These are phyloP conservation scores for Masticophis lateralis DNA, from an alignment of 2,797 vertebrate genomes.

Conservation along the genomic window DNA sequence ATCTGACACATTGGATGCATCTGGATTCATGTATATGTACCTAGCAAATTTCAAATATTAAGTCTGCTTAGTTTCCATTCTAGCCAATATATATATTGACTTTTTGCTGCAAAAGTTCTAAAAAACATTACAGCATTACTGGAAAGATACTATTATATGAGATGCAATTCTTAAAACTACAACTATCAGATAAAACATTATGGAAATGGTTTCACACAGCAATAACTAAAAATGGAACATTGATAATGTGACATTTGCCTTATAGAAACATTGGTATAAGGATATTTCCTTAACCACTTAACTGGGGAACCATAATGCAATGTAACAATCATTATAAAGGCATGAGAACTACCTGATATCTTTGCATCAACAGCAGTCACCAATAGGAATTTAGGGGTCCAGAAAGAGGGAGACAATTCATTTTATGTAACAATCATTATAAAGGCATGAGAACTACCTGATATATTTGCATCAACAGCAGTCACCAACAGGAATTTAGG, in stretches of 20 bases:
- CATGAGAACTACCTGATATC: not conserved
- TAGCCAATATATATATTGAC: no score
- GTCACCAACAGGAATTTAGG: not conserved
- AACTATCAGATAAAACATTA: not conserved
- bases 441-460: not conserved
- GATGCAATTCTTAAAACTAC: not conserved
- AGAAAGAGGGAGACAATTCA: not conserved
- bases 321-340: not conserved
- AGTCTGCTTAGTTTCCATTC: not conserved
- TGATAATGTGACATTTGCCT: not conserved
- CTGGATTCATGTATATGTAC: not conserved
- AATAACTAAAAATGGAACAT: not conserved
- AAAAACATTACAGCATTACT: not conserved
- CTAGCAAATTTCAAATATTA: not conserved
- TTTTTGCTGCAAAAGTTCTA: not conserved
- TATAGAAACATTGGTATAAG: not conserved
- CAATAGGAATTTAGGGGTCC: not conserved
- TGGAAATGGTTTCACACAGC: not conserved
- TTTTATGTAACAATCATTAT: not conserved
- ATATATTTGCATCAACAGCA: not conserved
- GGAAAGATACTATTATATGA: not conserved
- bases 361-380: not conserved
- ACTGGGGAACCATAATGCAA: not conserved
- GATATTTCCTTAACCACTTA: not conserved
- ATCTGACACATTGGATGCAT: not conserved